Percentiles rank a stretch among this genome's conserved stretches.
Conservation (phyloP, 2,113 vertebrate genomes). For the Candoia aspera region DNA sequence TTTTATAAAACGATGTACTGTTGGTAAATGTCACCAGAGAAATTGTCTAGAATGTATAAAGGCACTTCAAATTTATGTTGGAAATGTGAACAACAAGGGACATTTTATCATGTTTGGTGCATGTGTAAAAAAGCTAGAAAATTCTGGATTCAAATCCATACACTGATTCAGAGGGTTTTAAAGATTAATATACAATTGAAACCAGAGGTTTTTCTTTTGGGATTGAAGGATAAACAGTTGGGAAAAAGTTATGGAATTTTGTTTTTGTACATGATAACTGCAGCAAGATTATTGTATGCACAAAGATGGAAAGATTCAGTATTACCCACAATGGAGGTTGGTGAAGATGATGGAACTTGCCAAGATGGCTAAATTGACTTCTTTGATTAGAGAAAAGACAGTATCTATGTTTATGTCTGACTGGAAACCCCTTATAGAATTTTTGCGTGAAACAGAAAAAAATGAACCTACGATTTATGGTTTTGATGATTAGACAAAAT, state of each 20-base stretch:
- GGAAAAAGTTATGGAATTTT: not conserved
- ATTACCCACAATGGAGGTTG: not conserved
- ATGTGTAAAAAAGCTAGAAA: not conserved
- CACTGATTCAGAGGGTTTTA: not conserved
- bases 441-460: not conserved
- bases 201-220: not conserved
- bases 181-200: not conserved
- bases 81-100: not conserved
- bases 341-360: not conserved
- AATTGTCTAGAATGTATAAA: no score
- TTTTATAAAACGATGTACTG: not conserved
- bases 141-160: not conserved
- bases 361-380: not conserved
- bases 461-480: not conserved
- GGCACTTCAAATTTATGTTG: not conserved
- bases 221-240: not conserved
- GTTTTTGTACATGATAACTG: not conserved
- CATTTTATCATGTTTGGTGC: not conserved
- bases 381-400: not conserved
- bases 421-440: not conserved
- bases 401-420: not conserved
- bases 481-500: not conserved
- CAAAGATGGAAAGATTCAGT: not conserved
- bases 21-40: not conserved
- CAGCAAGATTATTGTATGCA: not conserved